These are phyloP conservation scores for Drosophila biarmipes DNA, from an alignment of 1,140 invertebrate genomes.

Conservation along the genomic window DNA sequence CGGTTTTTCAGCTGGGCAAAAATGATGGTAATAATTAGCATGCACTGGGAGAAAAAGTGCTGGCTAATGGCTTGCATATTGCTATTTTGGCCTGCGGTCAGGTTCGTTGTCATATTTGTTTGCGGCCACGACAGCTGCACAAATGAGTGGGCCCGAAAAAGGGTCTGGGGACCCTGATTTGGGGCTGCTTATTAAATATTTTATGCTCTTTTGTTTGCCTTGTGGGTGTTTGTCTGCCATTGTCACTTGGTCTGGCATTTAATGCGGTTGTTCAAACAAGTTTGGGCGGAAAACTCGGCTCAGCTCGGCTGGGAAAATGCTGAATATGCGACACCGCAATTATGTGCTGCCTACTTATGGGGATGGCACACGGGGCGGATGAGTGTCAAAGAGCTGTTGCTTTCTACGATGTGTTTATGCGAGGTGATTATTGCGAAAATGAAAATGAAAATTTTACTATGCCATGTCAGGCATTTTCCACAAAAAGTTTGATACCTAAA, in stretches of 20 bases:
- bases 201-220: conserved; percentile 42
- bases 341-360: conserved; percentile 36
- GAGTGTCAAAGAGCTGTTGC: background rate
- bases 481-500: too few relatives aligned
- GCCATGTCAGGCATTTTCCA: too few relatives aligned
- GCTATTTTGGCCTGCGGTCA: conserved; percentile 29
- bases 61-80: conserved; percentile 19
- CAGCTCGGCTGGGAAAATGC: conserved; percentile 15
- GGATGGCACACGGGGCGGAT: conserved; percentile 15
- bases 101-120: conserved; percentile 49
- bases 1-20: conserved; percentile 5
- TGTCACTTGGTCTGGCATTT: conserved; percentile 42
- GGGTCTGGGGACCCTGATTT: conserved; percentile 29
- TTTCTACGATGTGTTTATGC: background rate
- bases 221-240: conserved; percentile 29
- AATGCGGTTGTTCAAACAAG: conserved; percentile 55
- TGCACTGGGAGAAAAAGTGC: conserved; percentile 26
- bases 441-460: background rate
- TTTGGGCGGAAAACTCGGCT: conserved; percentile 24
- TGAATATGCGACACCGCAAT: conserved; percentile 41
- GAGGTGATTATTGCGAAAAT: background rate
- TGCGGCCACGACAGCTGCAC: conserved; percentile 48
- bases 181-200: conserved; percentile 58
- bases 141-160: conserved; percentile 43
- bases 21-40: conserved; percentile 56